phyloP scores from a whole-genome alignment of 2,797 vertebrate species.

The Otolemur crassicaudatus region DNA sequence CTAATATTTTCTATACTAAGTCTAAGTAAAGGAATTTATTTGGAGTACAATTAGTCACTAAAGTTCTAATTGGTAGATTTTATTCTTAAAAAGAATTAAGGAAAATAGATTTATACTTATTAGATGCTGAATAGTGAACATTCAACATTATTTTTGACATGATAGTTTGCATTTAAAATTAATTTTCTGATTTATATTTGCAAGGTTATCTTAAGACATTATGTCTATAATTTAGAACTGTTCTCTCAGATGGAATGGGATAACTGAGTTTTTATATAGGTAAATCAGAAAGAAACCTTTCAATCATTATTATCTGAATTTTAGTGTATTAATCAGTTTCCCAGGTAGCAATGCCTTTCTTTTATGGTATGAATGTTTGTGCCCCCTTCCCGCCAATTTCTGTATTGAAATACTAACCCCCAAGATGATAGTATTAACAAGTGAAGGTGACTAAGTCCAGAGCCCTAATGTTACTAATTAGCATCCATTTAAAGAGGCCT shows the following conservation, averaged over 20 bases:
- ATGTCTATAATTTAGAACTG: background rate
- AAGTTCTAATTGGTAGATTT: background rate
- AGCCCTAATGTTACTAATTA: no score
- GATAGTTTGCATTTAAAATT: background rate
- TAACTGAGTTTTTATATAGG: background rate
- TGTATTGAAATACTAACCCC: background rate
- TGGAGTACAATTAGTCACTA: background rate
- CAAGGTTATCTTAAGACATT: background rate
- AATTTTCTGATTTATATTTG: background rate
- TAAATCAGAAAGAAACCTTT: background rate
- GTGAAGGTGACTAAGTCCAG: background rate
- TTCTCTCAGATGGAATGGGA: background rate
- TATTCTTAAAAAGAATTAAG: background rate
- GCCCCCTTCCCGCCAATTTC: background rate
- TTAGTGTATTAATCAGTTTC: background rate
- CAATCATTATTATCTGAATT: background rate
- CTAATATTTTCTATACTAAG: background rate
- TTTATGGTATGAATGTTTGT: background rate
- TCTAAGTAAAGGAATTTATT: background rate
- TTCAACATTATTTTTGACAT: background rate
- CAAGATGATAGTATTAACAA: background rate
- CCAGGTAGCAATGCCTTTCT: background rate
- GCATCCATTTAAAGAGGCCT: background rate
- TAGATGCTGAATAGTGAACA: background rate
- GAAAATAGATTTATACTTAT: background rate